phyloP scores from a whole-genome alignment of 2,888 invertebrate species.

The Epicampocera succincta region DNA sequence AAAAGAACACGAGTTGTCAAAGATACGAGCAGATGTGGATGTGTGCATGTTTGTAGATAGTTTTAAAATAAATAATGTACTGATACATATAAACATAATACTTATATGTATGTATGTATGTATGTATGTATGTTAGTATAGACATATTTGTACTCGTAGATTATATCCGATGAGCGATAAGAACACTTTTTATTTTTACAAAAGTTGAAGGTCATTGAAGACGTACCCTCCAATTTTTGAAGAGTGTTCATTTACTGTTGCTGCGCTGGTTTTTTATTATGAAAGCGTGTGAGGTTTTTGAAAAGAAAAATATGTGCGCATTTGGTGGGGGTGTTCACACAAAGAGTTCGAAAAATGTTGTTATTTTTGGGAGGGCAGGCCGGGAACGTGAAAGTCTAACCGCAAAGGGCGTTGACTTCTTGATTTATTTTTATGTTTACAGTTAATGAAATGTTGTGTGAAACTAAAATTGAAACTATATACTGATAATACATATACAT shows the following conservation, averaged over 20 bases:
- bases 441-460: too few species aligned
- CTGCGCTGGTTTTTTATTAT: constrained; percentile 18
- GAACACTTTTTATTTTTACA: constrained; percentile 34
- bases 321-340: constrained; percentile 34
- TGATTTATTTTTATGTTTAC: neutral
- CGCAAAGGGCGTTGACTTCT: neutral
- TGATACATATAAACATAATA: neutral
- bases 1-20: neutral
- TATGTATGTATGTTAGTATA: too few species aligned
- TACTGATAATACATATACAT: neutral
- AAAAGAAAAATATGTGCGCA: neutral
- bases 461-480: neutral
- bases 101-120: neutral
- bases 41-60: too few species aligned
- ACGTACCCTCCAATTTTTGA: constrained; percentile 13
- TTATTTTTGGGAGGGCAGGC: neutral
- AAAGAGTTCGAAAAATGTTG: constrained; percentile 9
- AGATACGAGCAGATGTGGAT: too few species aligned
- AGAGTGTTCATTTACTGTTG: constrained; percentile 7
- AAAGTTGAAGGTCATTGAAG: constrained; percentile 55
- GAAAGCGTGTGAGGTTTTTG: constrained; percentile 36
- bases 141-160: too few species aligned
- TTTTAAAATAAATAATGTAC: neutral
- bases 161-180: constrained; percentile 54
- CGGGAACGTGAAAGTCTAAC: neutral